Evolutionary conservation across 2,888 invertebrate genomes (phyloP).

Genomic region (Lacanobia wlatinum): DNA sequence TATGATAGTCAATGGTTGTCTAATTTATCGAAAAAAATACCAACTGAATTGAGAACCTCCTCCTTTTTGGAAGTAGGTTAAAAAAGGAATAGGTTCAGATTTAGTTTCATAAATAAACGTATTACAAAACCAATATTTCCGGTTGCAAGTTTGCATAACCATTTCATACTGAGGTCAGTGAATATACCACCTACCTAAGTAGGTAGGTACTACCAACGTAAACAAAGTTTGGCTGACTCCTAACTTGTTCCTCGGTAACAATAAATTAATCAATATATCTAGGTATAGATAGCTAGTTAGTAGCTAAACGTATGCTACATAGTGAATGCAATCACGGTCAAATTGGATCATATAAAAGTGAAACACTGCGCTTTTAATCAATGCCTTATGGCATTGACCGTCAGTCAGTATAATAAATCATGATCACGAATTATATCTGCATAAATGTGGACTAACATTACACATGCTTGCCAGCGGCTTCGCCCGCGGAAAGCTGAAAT

Average conservation of each 20-base stretch:
- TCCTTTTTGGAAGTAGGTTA: too few species aligned
- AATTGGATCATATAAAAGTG: slow-evolving; percentile 18
- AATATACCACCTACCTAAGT: neutral
- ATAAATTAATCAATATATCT: neutral
- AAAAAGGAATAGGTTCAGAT: neutral
- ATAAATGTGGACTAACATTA: too few species aligned
- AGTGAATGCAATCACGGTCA: slow-evolving; percentile 46
- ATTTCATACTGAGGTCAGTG: neutral
- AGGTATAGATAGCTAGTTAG: neutral
- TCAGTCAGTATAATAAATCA: neutral
- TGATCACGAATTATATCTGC: too few species aligned
- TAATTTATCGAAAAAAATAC: slow-evolving; percentile 8
- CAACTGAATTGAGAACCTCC: too few species aligned
- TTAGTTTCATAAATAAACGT: neutral
- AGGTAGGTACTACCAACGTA: neutral
- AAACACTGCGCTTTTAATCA: slow-evolving; percentile 19
- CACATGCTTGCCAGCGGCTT: too few species aligned
- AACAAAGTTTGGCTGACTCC: neutral
- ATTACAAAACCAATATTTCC: neutral
- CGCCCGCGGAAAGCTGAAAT: too few species aligned
- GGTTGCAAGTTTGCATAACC: neutral
- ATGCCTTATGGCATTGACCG: slow-evolving; percentile 18
- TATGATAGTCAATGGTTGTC: slow-evolving; percentile 4
- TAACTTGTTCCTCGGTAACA: neutral
- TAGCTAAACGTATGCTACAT: neutral